Evolutionary conservation across 2,797 vertebrate genomes (phyloP), one percentile per base, ranked within the genome.

Genomic region (Pseudochaenichthys georgianus): DNA sequence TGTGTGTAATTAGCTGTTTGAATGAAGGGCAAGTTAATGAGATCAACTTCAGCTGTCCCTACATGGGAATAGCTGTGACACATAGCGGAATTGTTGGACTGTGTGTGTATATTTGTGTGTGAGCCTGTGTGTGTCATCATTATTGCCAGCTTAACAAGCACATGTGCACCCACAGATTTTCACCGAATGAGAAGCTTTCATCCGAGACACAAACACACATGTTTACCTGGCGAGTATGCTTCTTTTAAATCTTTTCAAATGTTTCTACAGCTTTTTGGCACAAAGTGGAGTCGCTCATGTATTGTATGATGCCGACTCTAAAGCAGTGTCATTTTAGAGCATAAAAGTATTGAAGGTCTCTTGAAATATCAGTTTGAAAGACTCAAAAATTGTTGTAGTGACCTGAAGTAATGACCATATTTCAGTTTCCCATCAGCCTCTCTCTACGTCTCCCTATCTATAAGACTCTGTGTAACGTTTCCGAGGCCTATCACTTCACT

Each of bases 11-110:
- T 93, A 94, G 86, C 77, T 75, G 64, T 88, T 84, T 87, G 88
- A 93, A 88, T 91, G 79, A 92, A 93, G 88, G 82, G 79, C 64
- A 75, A 90, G 88, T 93, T 93, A 93, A 92, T 94, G 86, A 92
- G 93, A 93, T 93, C 89, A 93, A 89, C 77, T 81, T 81, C 54
- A 85, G 78, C 75, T 83, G 87, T 87, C 71, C 77, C 69, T 81
- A 28, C 71, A 65, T 31, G 68, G 78, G 80, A 87, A 80, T 69
- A 78, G 62, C 75, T 83, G 64, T 80, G 79, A 83, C 80, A 77
- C 70, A 51, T 54, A 73, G 67, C 71, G 72, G 59, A 77, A 64
- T 53, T 65, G 54, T 69, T 63, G 66, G 23, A 1, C 4, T 51
- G 17, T 16, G 31, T 47, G 10, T 41, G 15, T 9, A n/a, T 11